Conservation (phyloP, 2,888 invertebrate species). For the Tetheella fluctuosa region DNA sequence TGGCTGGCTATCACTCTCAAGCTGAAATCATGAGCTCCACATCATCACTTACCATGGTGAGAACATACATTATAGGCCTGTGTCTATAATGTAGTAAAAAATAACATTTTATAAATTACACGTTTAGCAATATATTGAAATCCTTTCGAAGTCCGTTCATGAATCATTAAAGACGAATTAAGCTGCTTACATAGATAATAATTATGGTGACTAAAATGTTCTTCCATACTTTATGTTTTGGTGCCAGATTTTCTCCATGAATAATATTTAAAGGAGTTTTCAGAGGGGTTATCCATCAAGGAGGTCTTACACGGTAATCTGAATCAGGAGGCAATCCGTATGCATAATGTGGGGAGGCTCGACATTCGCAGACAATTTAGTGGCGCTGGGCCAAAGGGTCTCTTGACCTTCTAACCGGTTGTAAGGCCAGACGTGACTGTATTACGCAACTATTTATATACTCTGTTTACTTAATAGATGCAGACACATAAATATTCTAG, state of each 20-base stretch:
- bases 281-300: constrained; percentile 24
- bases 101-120: background rate
- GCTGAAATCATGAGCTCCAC: too few relatives aligned
- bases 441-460: constrained; percentile 31
- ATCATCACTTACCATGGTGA: too few relatives aligned
- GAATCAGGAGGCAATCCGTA: constrained; percentile 46
- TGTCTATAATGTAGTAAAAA: too few relatives aligned
- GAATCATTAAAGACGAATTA: too few relatives aligned
- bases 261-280: constrained; percentile 15
- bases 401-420: constrained; percentile 54
- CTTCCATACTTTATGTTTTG: too few relatives aligned
- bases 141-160: too few relatives aligned
- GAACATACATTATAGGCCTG: too few relatives aligned
- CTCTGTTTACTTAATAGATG: constrained; percentile 15
- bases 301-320: constrained; percentile 36
- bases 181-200: too few relatives aligned
- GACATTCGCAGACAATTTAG: constrained; percentile 60
- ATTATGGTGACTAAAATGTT: too few relatives aligned
- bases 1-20: too few relatives aligned
- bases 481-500: constrained; percentile 19
- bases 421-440: constrained; percentile 53
- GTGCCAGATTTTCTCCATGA: constrained; percentile 11
- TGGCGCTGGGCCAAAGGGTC: constrained; percentile 47
- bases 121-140: too few relatives aligned
- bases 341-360: constrained; percentile 46